phyloP scores from a whole-genome alignment of 2,888 invertebrate genomes.

The Drosophila imparisetae region DNA sequence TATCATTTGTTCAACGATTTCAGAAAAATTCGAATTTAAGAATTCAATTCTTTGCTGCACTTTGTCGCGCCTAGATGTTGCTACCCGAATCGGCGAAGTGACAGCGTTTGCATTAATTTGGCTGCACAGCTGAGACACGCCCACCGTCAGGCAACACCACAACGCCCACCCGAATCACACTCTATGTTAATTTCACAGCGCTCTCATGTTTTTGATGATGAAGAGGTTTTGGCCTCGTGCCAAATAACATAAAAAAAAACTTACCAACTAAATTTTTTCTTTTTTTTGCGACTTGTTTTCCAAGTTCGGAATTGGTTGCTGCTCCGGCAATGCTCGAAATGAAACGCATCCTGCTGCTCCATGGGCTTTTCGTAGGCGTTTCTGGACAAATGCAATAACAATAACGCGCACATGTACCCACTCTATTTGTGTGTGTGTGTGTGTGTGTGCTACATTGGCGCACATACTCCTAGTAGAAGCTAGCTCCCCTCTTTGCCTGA shows the following conservation, averaged over 20 bases:
- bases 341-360: conserved; percentile 63
- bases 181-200: conserved; percentile 57
- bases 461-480: conserved; percentile 37
- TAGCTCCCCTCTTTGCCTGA: conserved; percentile 15
- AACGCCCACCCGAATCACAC: conserved; percentile 32
- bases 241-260: conserved; percentile 40
- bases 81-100: conserved; percentile 19
- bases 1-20: neutral
- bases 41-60: neutral
- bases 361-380: conserved; percentile 48
- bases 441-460: conserved; percentile 25
- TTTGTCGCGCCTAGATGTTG: neutral
- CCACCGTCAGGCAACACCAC: conserved; percentile 11
- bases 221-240: conserved; percentile 70
- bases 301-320: conserved; percentile 33
- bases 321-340: conserved; percentile 45
- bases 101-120: conserved; percentile 56
- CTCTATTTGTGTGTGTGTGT: conserved; percentile 15
- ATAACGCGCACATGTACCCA: conserved; percentile 68
- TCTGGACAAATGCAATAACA: conserved; percentile 74
- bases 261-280: conserved; percentile 22
- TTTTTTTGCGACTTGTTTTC: conserved; percentile 32
- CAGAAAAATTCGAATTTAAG: neutral
- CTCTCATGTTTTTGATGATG: conserved; percentile 76
- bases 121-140: conserved; percentile 38